Percentiles rank a stretch among this genome's conserved stretches.
Conservation (phyloP, 2,113 vertebrate species). For the Panurus biarmicus region DNA sequence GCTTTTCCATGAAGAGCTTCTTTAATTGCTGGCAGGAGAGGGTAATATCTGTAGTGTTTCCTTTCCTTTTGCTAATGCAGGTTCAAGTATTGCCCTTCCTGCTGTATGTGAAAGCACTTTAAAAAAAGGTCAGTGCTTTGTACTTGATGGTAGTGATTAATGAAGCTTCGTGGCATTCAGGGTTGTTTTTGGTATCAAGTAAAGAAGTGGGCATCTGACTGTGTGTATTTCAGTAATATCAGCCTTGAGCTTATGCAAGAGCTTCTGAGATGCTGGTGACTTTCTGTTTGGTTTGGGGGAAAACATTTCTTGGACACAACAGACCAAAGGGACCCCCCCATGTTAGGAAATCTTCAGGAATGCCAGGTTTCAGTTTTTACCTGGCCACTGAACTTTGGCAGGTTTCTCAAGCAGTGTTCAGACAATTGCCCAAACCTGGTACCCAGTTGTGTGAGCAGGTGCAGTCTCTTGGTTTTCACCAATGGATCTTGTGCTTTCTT, state of each 20-base stretch:
- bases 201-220: not conserved
- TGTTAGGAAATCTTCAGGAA: not conserved
- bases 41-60: not conserved
- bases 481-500: not conserved
- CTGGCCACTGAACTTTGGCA: not conserved
- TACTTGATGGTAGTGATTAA: not conserved
- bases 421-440: not conserved
- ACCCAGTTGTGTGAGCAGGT: not conserved
- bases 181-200: not conserved
- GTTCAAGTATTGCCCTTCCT: slow-evolving; percentile 11
- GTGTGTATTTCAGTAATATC: not conserved
- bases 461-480: not conserved
- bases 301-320: not conserved
- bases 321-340: not conserved
- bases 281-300: not conserved
- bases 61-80: not conserved
- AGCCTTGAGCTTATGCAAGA: not conserved
- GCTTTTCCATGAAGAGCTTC: slow-evolving; percentile 23
- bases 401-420: not conserved
- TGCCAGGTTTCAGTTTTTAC: not conserved
- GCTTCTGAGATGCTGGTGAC: not conserved
- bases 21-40: slow-evolving; percentile 1
- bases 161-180: not conserved
- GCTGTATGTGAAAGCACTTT: not conserved
- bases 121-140: not conserved